phyloP scores from a whole-genome alignment of 2,797 vertebrate genomes.

The Melanotaenia pygmaea region DNA sequence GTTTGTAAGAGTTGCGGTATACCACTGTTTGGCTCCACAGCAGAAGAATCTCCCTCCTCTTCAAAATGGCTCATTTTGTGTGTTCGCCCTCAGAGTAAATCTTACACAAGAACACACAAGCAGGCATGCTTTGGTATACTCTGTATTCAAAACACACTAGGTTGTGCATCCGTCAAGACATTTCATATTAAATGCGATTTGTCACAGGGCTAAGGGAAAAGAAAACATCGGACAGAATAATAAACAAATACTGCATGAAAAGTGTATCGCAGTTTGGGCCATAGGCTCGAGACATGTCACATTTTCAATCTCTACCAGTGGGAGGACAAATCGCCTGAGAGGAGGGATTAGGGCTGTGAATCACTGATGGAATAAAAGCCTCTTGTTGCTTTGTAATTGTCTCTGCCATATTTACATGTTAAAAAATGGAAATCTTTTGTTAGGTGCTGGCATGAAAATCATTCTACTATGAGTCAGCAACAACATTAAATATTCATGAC shows the following conservation, averaged over 20 bases:
- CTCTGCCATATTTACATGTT: conserved; percentile 81
- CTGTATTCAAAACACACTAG: conserved; percentile 55
- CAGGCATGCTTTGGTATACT: conserved; percentile 35
- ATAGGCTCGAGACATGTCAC: conserved; percentile 73
- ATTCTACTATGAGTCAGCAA: conserved; percentile 73
- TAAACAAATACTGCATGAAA: conserved; percentile 74
- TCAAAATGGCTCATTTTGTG: conserved; percentile 36
- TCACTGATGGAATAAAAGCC: conserved; percentile 79
- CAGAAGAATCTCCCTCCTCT: conserved; percentile 21
- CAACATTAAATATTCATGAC: conserved; percentile 80
- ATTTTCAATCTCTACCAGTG: conserved; percentile 80
- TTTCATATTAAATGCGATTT: conserved; percentile 75
- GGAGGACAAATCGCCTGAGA: conserved; percentile 81
- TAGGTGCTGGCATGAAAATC: conserved; percentile 71
- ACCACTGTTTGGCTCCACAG: conserved; percentile 12
- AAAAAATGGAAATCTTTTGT: conserved; percentile 81
- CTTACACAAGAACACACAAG: conserved; percentile 47
- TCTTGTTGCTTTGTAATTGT: conserved; percentile 81
- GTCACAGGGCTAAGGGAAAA: conserved; percentile 65
- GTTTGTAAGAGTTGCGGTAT: conserved; percentile 8
- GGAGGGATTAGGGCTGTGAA: conserved; percentile 79
- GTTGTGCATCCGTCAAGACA: conserved; percentile 67
- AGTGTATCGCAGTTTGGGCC: conserved; percentile 63
- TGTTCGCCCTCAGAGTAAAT: conserved; percentile 59
- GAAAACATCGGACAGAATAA: conserved; percentile 73